Conservation (phyloP, 2,797 vertebrate genomes). For the Hydrocynus forskahlii region DNA sequence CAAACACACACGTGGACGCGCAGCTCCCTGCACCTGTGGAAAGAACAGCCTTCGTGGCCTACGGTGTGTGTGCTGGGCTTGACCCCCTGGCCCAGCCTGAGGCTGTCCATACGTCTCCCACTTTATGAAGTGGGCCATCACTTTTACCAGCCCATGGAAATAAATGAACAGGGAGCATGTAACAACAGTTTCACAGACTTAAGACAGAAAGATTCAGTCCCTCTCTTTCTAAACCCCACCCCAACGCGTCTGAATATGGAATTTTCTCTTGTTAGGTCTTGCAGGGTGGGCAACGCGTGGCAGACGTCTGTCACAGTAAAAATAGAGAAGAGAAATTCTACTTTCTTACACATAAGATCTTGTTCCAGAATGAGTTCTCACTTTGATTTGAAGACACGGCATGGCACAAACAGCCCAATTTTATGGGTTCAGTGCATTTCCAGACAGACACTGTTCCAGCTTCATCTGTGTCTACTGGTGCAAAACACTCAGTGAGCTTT, state of each 20-base stretch:
- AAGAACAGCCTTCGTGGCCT: constrained; percentile 12
- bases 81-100: constrained; percentile 50
- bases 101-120: constrained; percentile 54
- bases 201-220: constrained; percentile 31
- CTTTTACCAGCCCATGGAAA: constrained; percentile 17
- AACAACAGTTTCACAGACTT: constrained; percentile 57
- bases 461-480: constrained; percentile 36
- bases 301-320: constrained; percentile 31
- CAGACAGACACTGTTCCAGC: neutral
- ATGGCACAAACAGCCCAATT: constrained; percentile 30
- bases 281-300: constrained; percentile 36
- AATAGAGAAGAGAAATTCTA: constrained; percentile 47
- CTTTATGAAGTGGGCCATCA: constrained; percentile 45
- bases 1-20: constrained; percentile 24
- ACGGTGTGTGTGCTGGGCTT: constrained; percentile 25
- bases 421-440: neutral
- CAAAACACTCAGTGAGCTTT: constrained; percentile 14
- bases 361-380: constrained; percentile 1
- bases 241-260: constrained; percentile 25
- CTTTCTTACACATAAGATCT: constrained; percentile 57
- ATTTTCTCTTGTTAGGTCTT: constrained; percentile 54
- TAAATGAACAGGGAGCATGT: constrained; percentile 40
- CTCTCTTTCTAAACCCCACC: constrained; percentile 35
- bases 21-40: constrained; percentile 66
- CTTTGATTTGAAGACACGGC: neutral